Evolutionary conservation across 2,797 vertebrate species (phyloP).

Genomic region (Eupleurogrammus muticus): DNA sequence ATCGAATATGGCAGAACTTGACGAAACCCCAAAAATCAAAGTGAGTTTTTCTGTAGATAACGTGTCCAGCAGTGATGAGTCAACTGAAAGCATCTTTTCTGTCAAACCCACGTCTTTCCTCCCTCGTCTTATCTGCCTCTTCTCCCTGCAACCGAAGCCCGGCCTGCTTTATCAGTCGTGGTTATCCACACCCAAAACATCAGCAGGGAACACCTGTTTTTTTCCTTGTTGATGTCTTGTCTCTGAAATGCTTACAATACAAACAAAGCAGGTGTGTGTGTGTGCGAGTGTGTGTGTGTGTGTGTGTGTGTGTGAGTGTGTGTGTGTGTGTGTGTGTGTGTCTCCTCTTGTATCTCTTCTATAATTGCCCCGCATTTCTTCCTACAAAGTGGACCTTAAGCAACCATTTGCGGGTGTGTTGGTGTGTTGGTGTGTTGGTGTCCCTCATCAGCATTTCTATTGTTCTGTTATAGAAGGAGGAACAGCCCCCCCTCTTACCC

Average conservation of each 20-base stretch:
- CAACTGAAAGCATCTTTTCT: neutral
- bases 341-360: slow-evolving; percentile 10
- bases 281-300: slow-evolving; percentile 38
- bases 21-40: neutral
- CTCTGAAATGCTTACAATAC: slow-evolving; percentile 84
- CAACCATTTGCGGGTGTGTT: slow-evolving; percentile 30
- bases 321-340: slow-evolving; percentile 18
- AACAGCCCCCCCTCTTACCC: slow-evolving; percentile 17
- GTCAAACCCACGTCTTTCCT: slow-evolving; percentile 1
- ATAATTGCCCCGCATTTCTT: slow-evolving; percentile 37
- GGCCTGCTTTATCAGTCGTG: slow-evolving; percentile 65
- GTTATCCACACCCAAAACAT: slow-evolving; percentile 76
- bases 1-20: neutral
- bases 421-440: slow-evolving; percentile 22
- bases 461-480: slow-evolving; percentile 47
- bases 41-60: neutral
- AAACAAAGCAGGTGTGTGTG: slow-evolving; percentile 76
- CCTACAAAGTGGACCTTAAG: slow-evolving; percentile 32
- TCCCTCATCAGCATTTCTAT: slow-evolving; percentile 67
- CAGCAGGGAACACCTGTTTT: slow-evolving; percentile 76
- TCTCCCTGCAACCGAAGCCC: slow-evolving; percentile 22
- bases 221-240: slow-evolving; percentile 76
- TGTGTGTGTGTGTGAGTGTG: too few relatives aligned
- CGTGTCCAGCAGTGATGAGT: neutral
- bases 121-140: slow-evolving; percentile 19